Evolutionary conservation across 2,888 invertebrate species (phyloP).

Genomic region (Hypercompe scribonia): DNA sequence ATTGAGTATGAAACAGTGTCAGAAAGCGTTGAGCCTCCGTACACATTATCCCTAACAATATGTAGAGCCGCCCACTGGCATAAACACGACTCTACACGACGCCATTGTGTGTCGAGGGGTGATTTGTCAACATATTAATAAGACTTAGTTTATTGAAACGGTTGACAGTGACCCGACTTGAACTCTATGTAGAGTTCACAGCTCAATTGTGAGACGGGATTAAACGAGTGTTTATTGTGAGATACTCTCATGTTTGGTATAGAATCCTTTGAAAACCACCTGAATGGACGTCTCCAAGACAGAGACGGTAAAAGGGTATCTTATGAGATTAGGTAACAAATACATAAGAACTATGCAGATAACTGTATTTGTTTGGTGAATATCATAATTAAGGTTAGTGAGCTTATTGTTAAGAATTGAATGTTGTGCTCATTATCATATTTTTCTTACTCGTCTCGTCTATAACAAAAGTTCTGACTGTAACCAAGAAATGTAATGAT

Average conservation of each 20-base stretch:
- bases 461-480: too few relatives aligned
- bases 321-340: constrained; percentile 15
- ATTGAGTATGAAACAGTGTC: neutral
- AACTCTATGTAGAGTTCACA: constrained; percentile 28
- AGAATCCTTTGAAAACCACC: constrained; percentile 17
- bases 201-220: constrained; percentile 32
- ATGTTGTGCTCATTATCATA: too few relatives aligned
- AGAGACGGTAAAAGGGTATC: constrained; percentile 18
- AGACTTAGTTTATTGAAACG: constrained; percentile 32
- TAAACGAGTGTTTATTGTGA: constrained; percentile 23
- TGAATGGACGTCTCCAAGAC: constrained; percentile 15
- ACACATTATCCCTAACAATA: constrained; percentile 8
- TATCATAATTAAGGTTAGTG: constrained; percentile 1
- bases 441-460: neutral
- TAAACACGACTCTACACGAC: constrained; percentile 8
- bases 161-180: constrained; percentile 38
- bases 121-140: constrained; percentile 49
- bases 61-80: constrained; percentile 16
- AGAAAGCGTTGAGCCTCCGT: constrained; percentile 7
- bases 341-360: constrained; percentile 16
- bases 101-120: constrained; percentile 15
- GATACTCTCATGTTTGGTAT: constrained; percentile 11
- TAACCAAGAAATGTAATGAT: too few relatives aligned
- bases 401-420: neutral
- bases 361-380: constrained; percentile 5